Percentiles rank a stretch among this genome's conserved stretches.
Conservation (phyloP, 2,888 invertebrate genomes). For the Melikaiella ostensackeni region DNA sequence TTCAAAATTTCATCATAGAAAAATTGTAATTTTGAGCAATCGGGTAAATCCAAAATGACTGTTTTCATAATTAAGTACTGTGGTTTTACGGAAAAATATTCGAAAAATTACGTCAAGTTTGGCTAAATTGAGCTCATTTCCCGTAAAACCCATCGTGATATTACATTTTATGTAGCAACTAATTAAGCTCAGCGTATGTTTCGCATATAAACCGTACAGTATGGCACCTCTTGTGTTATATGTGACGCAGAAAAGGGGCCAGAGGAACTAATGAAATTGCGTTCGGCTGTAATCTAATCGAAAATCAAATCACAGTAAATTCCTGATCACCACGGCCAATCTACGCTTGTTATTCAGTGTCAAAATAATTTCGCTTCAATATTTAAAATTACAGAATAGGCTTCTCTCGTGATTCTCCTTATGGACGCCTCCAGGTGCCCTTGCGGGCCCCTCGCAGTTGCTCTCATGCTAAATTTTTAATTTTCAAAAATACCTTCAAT, state of each 20-base stretch:
- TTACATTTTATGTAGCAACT: neutral
- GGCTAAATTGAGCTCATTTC: neutral
- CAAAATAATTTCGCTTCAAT: neutral
- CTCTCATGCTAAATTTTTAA: no score
- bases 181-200: constrained; percentile 15
- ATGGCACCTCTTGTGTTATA: constrained; percentile 12
- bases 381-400: neutral
- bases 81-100: no score
- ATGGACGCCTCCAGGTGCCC: no score
- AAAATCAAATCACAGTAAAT: constrained; percentile 34
- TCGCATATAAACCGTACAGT: constrained; percentile 18
- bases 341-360: constrained; percentile 21
- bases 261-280: constrained; percentile 30
- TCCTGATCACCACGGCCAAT: constrained; percentile 4
- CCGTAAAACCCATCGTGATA: neutral
- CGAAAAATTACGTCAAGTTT: no score
- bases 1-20: no score
- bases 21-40: no score
- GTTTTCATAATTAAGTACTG: no score
- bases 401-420: no score
- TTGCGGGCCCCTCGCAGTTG: no score
- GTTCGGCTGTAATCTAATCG: constrained; percentile 31
- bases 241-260: constrained; percentile 15
- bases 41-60: no score
- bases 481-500: no score